Conservation (phyloP, 2,888 invertebrate species). For the Gastracanthus pulcherrimus region DNA sequence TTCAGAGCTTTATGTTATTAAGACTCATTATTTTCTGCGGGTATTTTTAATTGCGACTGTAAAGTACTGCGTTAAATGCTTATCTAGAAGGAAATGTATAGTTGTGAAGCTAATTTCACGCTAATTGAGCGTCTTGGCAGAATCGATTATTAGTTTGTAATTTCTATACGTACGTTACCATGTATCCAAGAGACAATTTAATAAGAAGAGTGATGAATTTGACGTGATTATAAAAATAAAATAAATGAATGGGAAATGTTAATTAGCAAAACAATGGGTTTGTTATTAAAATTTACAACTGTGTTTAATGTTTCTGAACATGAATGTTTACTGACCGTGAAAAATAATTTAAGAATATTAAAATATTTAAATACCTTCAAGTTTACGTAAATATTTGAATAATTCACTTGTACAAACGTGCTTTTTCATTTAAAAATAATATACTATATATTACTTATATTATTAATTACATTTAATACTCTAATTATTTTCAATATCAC, state of each 20-base stretch:
- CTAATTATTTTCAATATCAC: no score
- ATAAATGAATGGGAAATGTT: background rate
- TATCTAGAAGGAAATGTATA: slow-evolving; percentile 1
- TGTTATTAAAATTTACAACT: no score
- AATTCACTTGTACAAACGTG: no score
- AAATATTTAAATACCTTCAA: background rate
- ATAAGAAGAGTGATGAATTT: background rate
- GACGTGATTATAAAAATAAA: background rate
- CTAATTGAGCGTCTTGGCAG: background rate
- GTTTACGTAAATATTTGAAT: background rate
- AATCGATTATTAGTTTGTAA: background rate
- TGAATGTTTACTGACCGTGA: background rate
- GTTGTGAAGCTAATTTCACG: slow-evolving; percentile 28
- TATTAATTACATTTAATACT: no score
- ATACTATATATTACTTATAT: background rate
- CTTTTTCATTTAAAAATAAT: background rate
- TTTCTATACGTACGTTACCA: background rate
- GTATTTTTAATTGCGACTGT: slow-evolving; percentile 11
- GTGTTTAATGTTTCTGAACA: no score
- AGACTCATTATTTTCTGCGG: background rate
- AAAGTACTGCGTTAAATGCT: background rate
- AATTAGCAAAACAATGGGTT: background rate
- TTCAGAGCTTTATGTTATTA: background rate
- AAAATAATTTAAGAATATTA: background rate
- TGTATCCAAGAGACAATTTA: background rate